Base-by-base conservation (phyloP, 2,888 invertebrate genomes). In the Ypsolopha sequella region DNA sequence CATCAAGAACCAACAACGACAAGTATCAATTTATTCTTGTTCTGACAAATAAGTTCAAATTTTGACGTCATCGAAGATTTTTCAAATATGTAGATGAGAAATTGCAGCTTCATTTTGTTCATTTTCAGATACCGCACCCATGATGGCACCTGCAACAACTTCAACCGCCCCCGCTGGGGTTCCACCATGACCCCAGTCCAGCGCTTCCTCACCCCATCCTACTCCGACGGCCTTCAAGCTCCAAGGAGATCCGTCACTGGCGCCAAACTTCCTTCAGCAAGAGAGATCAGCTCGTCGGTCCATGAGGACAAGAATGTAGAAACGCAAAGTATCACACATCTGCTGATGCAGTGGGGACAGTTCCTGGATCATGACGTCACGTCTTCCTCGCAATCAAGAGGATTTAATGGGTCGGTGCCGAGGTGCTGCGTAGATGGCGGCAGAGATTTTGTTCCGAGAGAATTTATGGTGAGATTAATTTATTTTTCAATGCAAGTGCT, bases 271-370 rank as follows among this genome's bases (percentile, higher is more conserved):
- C 95, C 96, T 2, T 95, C 93, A 48, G 90, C 96, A 0, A 81
- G 96, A 35, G 89, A 90, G 54, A 90, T 96, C 58, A 94, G 95
- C 67, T 82, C 91, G 8, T 66, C 87, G 2, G 88, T 86, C 36
- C 92, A 92, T 59, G 80, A 86, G 55, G 86, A 88, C 60, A 88
- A 87, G 56, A 90, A 91, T 60, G 88, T 88, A 0, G 92, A 92
- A 57, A 88, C 91, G 6, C 87, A 89, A 0, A 88, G 89, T 0
- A 88, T 95, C 7, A 94, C 94, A 0, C 91, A 93, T 58, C 91
- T 94, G 89, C 88, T 95, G 54, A 95, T 95, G 90, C 96, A 96
- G 69, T 96, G 96, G 94, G 96, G 96, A 0, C 96, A 97, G 76
- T 92, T 97, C 60, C 66, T 97, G 53, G 96, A 96, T 68, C 96